These are phyloP conservation scores for Mechanitis messenoides DNA, from an alignment of 2,888 invertebrate species.

Conservation along the genomic window DNA sequence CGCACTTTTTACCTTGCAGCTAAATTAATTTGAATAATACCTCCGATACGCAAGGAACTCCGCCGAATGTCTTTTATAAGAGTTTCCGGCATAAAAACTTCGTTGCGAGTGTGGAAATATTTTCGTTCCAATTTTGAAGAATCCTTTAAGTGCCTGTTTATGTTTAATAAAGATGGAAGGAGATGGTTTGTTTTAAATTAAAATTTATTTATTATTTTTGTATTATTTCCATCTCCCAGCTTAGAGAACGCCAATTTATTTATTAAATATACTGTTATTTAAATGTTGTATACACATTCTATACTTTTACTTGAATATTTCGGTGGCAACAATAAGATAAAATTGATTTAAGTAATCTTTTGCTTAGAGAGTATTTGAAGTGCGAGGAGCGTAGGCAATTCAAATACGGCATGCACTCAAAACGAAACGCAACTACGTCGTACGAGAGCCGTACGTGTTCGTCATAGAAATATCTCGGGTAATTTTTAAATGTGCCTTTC, in stretches of 20 bases:
- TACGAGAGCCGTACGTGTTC: constrained; percentile 56
- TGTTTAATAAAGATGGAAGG: constrained; percentile 50
- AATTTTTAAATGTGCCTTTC: constrained; percentile 71
- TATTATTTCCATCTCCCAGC: constrained; percentile 17
- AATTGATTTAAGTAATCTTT: constrained; percentile 66
- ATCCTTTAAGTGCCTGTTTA: constrained; percentile 53
- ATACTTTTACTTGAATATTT: constrained; percentile 34
- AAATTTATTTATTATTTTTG: constrained; percentile 30
- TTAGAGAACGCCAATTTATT: neutral
- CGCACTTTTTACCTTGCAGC: constrained; percentile 71
- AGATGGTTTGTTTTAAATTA: constrained; percentile 40
- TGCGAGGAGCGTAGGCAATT: constrained; percentile 42
- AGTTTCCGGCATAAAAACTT: constrained; percentile 63
- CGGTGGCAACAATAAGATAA: constrained; percentile 60
- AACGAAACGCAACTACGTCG: constrained; percentile 33
- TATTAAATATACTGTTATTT: too few relatives aligned
- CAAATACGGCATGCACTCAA: constrained; percentile 56
- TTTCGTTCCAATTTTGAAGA: constrained; percentile 53
- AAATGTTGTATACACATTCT: too few relatives aligned
- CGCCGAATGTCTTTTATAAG: constrained; percentile 68
- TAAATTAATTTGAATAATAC: constrained; percentile 76
- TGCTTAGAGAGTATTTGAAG: constrained; percentile 46
- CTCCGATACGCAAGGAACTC: constrained; percentile 65
- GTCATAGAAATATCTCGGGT: constrained; percentile 67
- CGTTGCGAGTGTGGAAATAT: constrained; percentile 42